A percentile compares a stretch with the other conserved stretches of the same genome.
These are phyloP conservation scores for Mesocricetus auratus DNA, from an alignment of 2,113 vertebrate genomes.

Conservation along the genomic window DNA sequence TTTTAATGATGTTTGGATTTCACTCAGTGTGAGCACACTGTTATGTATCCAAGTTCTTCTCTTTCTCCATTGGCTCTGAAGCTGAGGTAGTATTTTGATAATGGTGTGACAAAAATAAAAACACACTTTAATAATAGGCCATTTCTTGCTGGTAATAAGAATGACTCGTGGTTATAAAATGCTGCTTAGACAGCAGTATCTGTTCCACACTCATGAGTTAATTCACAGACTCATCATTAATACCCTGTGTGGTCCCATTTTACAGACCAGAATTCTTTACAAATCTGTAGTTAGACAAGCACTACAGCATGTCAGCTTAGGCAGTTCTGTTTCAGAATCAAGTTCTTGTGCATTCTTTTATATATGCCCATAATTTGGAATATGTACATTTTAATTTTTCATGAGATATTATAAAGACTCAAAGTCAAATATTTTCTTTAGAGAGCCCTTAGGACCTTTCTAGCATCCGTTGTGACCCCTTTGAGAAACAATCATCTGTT, in stretches of 20 bases:
- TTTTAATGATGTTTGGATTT: constrained; percentile 3
- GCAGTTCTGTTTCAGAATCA: background rate
- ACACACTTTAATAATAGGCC: constrained; percentile 27
- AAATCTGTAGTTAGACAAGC: background rate
- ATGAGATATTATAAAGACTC: constrained; percentile 12
- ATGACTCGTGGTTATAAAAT: constrained; percentile 5
- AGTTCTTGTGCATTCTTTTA: background rate
- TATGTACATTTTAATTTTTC: constrained; percentile 48
- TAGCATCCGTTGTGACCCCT: background rate
- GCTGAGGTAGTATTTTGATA: constrained; percentile 41
- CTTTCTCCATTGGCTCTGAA: constrained; percentile 31
- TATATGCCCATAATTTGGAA: background rate
- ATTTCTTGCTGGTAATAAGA: constrained; percentile 32
- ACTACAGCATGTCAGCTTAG: background rate
- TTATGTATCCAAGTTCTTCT: background rate
- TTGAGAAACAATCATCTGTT: constrained; percentile 49
- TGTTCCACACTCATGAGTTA: background rate
- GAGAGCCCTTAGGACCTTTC: background rate
- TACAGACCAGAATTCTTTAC: background rate
- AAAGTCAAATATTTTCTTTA: background rate
- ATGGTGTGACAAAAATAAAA: constrained; percentile 9
- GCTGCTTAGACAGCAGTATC: background rate
- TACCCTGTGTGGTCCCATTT: background rate
- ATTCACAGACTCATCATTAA: background rate
- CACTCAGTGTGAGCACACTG: background rate